Percentiles rank a stretch among this genome's conserved stretches.
These are phyloP conservation scores for Ormia ochracea DNA, from an alignment of 2,888 invertebrate species.

Conservation along the genomic window DNA sequence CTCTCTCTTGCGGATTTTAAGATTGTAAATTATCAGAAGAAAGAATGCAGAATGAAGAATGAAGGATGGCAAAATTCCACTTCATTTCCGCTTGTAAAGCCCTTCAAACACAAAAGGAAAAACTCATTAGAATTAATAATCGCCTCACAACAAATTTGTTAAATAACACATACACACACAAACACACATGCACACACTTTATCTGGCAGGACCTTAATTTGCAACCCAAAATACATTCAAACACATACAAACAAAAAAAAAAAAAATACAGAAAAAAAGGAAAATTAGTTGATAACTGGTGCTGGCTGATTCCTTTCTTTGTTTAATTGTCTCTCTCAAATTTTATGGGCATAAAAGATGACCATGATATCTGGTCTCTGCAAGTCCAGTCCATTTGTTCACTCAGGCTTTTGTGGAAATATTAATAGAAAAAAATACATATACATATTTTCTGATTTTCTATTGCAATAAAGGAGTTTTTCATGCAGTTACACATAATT, in stretches of 20 bases:
- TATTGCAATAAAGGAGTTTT: conserved; percentile 53
- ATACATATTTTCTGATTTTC: conserved; percentile 25
- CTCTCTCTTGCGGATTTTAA: not conserved
- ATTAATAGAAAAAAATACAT: conserved; percentile 8
- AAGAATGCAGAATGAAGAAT: too few species aligned
- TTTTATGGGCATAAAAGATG: conserved; percentile 51
- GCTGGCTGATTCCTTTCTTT: conserved; percentile 19
- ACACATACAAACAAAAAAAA: too few species aligned
- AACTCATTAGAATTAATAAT: conserved; percentile 54
- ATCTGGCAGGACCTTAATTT: conserved; percentile 45
- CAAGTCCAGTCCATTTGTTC: conserved; percentile 25
- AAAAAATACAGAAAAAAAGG: conserved; percentile 23
- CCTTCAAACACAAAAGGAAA: not conserved
- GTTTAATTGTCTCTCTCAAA: conserved; percentile 47
- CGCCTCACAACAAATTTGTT: not conserved
- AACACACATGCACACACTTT: not conserved
- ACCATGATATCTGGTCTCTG: conserved; percentile 40
- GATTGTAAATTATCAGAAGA: not conserved
- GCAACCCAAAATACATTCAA: conserved; percentile 5
- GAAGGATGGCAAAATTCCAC: not conserved
- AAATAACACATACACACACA: not conserved
- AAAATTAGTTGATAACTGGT: conserved; percentile 45
- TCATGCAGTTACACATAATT: conserved; percentile 19
- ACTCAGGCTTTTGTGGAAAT: conserved; percentile 15
- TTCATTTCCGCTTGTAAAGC: not conserved